Evolutionary conservation across 2,888 invertebrate species (phyloP), one percentile per base, ranked within the genome.

Genomic region (Arge pagana): DNA sequence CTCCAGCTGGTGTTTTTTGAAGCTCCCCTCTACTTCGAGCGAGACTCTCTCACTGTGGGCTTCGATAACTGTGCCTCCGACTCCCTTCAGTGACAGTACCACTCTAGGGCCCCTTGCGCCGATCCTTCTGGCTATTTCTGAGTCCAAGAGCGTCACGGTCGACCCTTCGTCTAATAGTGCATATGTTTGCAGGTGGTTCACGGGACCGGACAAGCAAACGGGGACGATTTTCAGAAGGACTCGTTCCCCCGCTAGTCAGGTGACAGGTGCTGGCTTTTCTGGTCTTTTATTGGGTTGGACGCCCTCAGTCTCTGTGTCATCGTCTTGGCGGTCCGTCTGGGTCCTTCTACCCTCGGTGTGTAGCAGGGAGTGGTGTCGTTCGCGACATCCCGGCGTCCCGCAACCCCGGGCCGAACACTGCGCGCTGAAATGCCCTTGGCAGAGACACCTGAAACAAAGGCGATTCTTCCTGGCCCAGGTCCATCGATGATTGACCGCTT

Each of bases 111-210:
- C 51, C 4, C 8, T n/a, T 7, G 36, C 48, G 4, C 51, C 54
- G 2, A 54, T 45, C 16, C 8, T 4, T 10, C 24, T 39, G 1
- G 53, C 57, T 3, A 45, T n/a, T 1, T 39, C 41, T 5, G 7
- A 26, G 16, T 57, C 53, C 1, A 56, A 35, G 26, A 56, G 19
- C 3, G 56, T 48, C 4, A 56, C 41, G 2, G 58, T 53, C 3
- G 55, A 55, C 1, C 53, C 56, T 11, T 55, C 57, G 36, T 57
- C 57, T 3, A 57, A 18, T 8, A 57, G 18, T 4, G 55, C 55
- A 16, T 42, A 50, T 1, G 50, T 53, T 4, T 36, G 10, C 0
- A 53, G 11, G 21, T 26, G 8, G 6, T 18, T 18, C 8, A 23
- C 37, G 2, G 48, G 21, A 0, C 53, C 52, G 4, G 21, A 8